These are phyloP conservation scores for Lepus europaeus DNA, from an alignment of 2,113 vertebrate species.

Conservation along the genomic window DNA sequence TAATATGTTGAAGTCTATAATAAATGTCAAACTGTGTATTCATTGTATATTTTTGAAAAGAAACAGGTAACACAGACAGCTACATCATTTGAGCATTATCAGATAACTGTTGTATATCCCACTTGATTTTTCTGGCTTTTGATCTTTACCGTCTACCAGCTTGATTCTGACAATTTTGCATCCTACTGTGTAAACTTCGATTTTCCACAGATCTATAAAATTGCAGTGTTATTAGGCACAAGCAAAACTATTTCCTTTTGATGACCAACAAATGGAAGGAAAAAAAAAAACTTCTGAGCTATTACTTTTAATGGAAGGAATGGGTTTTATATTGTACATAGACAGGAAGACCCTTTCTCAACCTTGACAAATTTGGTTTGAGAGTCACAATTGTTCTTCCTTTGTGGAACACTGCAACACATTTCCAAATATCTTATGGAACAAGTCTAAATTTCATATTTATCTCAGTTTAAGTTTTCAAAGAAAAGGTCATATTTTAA, in stretches of 20 bases:
- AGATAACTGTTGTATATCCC: constrained; percentile 67
- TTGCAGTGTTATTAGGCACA: constrained; percentile 36
- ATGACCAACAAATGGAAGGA: constrained; percentile 6
- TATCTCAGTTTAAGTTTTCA: not conserved
- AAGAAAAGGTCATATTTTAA: not conserved
- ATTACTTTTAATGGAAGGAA: constrained; percentile 33
- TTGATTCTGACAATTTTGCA: constrained; percentile 69
- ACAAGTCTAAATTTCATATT: not conserved
- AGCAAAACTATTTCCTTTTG: constrained; percentile 61
- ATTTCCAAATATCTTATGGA: not conserved
- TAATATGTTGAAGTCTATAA: constrained; percentile 26
- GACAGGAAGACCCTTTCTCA: not conserved
- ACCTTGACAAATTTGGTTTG: constrained; percentile 22
- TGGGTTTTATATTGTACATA: not conserved
- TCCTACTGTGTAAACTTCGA: constrained; percentile 61
- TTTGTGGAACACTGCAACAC: not conserved
- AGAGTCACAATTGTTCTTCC: not conserved
- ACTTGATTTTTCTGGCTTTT: constrained; percentile 82
- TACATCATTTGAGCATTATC: constrained; percentile 29
- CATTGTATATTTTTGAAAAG: constrained; percentile 53
- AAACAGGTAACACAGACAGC: constrained; percentile 62
- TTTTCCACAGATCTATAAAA: constrained; percentile 71
- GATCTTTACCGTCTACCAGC: constrained; percentile 73
- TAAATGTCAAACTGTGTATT: constrained; percentile 23
- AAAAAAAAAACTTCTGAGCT: not conserved